phyloP scores from a whole-genome alignment of 2,888 invertebrate species.

The Cantharis flavilabris region DNA sequence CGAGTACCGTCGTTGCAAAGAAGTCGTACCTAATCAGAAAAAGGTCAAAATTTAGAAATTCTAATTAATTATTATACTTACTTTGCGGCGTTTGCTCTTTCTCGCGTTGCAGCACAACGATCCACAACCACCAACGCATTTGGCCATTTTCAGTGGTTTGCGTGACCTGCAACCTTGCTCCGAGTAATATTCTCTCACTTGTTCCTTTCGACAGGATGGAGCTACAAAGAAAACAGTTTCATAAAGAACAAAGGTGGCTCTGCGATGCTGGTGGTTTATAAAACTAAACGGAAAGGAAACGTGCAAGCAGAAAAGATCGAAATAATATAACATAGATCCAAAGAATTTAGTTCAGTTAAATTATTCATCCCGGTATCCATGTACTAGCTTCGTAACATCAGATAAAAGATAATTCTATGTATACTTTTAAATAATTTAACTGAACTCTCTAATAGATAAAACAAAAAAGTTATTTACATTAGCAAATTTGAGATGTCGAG shows the following conservation, averaged over 20 bases:
- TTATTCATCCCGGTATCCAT: too few species aligned
- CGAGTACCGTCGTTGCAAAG: slow-evolving; percentile 91
- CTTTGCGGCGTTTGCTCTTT: slow-evolving; percentile 92
- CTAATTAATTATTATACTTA: slow-evolving; percentile 49
- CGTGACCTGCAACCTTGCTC: slow-evolving; percentile 91
- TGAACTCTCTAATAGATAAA: not conserved
- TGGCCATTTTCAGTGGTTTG: slow-evolving; percentile 88
- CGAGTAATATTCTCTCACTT: slow-evolving; percentile 86
- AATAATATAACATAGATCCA: not conserved
- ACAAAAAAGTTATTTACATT: not conserved
- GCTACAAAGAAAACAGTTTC: slow-evolving; percentile 58
- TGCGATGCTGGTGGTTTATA: not conserved
- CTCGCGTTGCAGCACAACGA: slow-evolving; percentile 88
- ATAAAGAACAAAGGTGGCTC: not conserved
- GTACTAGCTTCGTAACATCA: too few species aligned
- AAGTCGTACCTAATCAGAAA: slow-evolving; percentile 77
- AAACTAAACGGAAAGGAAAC: too few species aligned
- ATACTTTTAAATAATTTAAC: not conserved
- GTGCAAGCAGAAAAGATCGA: not conserved
- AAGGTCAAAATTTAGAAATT: slow-evolving; percentile 29
- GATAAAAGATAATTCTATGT: too few species aligned
- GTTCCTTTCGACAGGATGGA: slow-evolving; percentile 84
- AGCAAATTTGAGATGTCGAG: too few species aligned
- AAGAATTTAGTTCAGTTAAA: not conserved
- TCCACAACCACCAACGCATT: slow-evolving; percentile 81